phyloP scores from a whole-genome alignment of 2,888 invertebrate genomes.

The Drosophila peninsularis region DNA sequence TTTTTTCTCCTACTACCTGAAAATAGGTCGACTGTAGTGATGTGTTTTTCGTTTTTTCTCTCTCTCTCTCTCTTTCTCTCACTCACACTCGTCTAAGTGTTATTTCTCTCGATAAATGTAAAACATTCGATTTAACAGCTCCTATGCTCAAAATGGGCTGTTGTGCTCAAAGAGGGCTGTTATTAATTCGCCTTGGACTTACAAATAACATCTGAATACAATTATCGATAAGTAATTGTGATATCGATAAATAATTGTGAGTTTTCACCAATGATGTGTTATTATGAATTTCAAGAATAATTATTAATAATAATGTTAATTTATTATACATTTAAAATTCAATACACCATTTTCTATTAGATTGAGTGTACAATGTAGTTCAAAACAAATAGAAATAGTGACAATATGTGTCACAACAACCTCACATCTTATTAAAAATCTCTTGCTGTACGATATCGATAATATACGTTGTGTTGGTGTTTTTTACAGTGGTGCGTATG shows the following conservation, averaged over 20 bases:
- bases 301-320: too few relatives aligned
- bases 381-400: neutral
- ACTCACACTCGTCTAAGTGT: neutral
- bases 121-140: conserved; percentile 21
- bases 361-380: neutral
- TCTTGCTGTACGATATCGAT: neutral
- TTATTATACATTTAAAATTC: too few relatives aligned
- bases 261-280: too few relatives aligned
- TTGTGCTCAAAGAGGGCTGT: conserved; percentile 1
- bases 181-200: neutral
- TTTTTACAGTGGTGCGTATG: neutral
- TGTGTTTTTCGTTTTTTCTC: conserved; percentile 38
- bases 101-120: conserved; percentile 12
- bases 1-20: conserved; percentile 64
- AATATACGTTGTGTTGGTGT: neutral
- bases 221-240: neutral
- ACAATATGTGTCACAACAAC: too few relatives aligned
- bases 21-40: conserved; percentile 70
- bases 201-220: neutral
- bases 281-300: neutral
- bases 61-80: too few relatives aligned
- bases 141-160: neutral
- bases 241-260: neutral
- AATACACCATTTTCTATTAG: too few relatives aligned
- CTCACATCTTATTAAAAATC: neutral